A percentile compares a stretch with the other conserved stretches of the same genome.
Evolutionary conservation across 2,888 invertebrate genomes (phyloP).

Genomic region (Lymantria monacha): DNA sequence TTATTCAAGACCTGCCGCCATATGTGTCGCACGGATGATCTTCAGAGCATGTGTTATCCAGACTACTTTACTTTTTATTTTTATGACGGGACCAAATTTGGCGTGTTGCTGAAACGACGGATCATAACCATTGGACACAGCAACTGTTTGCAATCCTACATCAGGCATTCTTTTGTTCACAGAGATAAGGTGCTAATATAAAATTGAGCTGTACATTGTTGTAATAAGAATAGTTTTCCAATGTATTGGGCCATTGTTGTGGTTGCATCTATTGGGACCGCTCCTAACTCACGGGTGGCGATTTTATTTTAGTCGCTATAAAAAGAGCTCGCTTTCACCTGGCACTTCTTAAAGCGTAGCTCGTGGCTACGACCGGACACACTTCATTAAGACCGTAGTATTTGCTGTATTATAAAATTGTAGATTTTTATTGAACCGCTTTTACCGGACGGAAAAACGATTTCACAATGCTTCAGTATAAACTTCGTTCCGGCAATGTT

Average conservation of each 20-base stretch:
- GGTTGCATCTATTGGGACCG: conserved; percentile 54
- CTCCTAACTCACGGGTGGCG: conserved; percentile 56
- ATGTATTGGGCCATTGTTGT: conserved; percentile 33
- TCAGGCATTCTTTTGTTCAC: conserved; percentile 57
- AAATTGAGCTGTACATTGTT: conserved; percentile 41
- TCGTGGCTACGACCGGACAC: conserved; percentile 46
- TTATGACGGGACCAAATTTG: conserved; percentile 74
- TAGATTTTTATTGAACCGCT: conserved; percentile 28
- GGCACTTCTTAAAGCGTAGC: conserved; percentile 50
- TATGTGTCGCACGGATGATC: conserved; percentile 44
- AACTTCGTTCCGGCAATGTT: conserved; percentile 15
- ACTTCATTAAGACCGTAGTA: conserved; percentile 54
- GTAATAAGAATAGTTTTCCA: conserved; percentile 40
- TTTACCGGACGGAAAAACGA: conserved; percentile 29
- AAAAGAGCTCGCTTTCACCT: conserved; percentile 62
- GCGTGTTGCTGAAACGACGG: conserved; percentile 72
- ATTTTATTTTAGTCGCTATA: conserved; percentile 64
- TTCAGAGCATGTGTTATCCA: conserved; percentile 58
- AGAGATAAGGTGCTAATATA: conserved; percentile 28
- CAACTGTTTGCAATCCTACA: conserved; percentile 72
- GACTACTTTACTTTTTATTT: conserved; percentile 72
- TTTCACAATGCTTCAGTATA: conserved; percentile 15
- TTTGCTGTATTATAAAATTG: conserved; percentile 42
- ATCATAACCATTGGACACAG: conserved; percentile 76
- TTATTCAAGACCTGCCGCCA: conserved; percentile 38